A percentile compares a stretch with the other conserved stretches of the same genome.
phyloP scores from a whole-genome alignment of 2,888 invertebrate species.

The Heteromurus nitidus region DNA sequence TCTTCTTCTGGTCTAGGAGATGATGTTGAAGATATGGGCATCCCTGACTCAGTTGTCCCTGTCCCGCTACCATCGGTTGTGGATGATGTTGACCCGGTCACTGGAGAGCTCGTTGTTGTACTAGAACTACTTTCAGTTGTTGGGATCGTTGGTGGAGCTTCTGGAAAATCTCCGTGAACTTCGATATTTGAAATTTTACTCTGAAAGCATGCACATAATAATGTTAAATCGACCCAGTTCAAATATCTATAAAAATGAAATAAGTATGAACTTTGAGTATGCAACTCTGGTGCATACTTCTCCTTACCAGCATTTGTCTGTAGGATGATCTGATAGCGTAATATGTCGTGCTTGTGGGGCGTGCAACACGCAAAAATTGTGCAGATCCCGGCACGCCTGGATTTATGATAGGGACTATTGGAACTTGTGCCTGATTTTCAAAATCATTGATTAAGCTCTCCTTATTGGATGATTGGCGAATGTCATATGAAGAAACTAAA shows the following conservation, averaged over 20 bases:
- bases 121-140: background rate
- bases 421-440: constrained; percentile 23
- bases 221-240: background rate
- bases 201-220: background rate
- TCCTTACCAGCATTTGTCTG: background rate
- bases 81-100: background rate
- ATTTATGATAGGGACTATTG: background rate
- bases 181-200: constrained; percentile 21
- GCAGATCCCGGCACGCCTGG: constrained; percentile 18
- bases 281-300: background rate
- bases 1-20: constrained; percentile 11
- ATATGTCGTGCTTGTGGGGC: constrained; percentile 7
- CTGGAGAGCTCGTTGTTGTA: background rate
- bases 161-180: background rate
- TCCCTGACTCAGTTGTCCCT: background rate
- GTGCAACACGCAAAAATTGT: background rate
- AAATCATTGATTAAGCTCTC: constrained; percentile 25
- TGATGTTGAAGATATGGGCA: constrained; percentile 17
- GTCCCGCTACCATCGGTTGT: background rate
- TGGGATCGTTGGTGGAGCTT: background rate
- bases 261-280: background rate
- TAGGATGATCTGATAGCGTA: constrained; percentile 20
- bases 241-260: background rate
- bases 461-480: constrained; percentile 9
- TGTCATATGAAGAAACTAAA: constrained; percentile 24